Percentiles rank a stretch among this genome's conserved stretches.
Evolutionary conservation across 2,888 invertebrate species (phyloP).

Genomic region (Siphlonurus alternatus): DNA sequence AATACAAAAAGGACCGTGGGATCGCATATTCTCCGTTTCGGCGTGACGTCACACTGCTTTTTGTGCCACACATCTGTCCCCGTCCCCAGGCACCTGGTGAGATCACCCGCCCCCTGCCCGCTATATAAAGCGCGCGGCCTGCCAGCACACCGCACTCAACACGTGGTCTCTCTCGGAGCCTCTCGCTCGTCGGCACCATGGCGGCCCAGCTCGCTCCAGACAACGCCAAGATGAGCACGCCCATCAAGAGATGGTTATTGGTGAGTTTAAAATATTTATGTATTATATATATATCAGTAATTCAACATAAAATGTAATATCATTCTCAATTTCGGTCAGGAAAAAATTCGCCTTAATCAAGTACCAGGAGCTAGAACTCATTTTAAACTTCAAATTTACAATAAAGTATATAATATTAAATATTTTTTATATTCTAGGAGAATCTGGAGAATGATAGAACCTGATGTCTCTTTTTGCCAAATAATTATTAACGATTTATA

Average conservation of each 20-base stretch:
- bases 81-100: background rate
- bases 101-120: background rate
- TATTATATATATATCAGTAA: no score
- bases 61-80: background rate
- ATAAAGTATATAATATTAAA: no score
- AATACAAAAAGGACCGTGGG: background rate
- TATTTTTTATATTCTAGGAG: no score
- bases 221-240: background rate
- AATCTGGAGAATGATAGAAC: no score
- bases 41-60: background rate
- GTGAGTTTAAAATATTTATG: background rate
- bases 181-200: background rate
- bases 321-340: no score
- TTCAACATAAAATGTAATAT: no score
- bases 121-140: background rate
- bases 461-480: no score
- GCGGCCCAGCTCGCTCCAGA: background rate
- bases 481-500: no score
- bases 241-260: background rate
- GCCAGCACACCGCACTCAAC: background rate
- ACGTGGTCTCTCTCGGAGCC: background rate
- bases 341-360: no score
- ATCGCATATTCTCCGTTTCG: background rate
- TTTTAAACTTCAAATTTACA: no score
- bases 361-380: no score